Conservation (phyloP, 23 tunicate genomes). For the Ascidia mentula region DNA sequence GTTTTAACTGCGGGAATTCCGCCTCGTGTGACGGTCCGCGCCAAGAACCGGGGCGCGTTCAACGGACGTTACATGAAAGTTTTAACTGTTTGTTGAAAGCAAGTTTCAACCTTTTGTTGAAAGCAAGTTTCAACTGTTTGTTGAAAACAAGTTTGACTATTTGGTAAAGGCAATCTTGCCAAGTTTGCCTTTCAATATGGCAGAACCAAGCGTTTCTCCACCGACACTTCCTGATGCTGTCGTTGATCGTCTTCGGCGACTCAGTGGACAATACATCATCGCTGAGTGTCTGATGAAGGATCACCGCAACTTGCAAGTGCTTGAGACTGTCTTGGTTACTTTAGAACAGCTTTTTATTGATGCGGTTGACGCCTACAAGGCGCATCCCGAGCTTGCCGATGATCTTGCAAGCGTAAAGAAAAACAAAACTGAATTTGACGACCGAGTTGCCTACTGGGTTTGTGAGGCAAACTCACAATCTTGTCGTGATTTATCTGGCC, state of each 20-base stretch:
- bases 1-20: conserved; percentile 6
- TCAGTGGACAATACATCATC: background rate
- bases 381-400: conserved; percentile 6
- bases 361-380: background rate
- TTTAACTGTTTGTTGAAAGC: background rate
- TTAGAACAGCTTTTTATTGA: background rate
- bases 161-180: background rate
- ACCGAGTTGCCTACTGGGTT: conserved; percentile 1
- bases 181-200: background rate
- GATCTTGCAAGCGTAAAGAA: background rate
- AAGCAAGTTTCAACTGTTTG: too few relatives aligned
- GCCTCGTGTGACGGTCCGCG: conserved; percentile 7
- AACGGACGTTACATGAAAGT: conserved; percentile 6
- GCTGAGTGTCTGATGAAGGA: conserved; percentile 21
- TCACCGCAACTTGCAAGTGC: conserved; percentile 5
- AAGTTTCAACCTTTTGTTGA: background rate
- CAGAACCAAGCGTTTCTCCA: background rate
- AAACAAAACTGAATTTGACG: background rate
- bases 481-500: background rate
- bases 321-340: background rate
- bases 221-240: background rate
- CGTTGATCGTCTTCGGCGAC: background rate
- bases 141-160: background rate
- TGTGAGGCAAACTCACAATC: background rate
- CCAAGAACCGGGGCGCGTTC: conserved; percentile 6